Percentiles rank a stretch among this genome's conserved stretches.
Conservation (phyloP, 2,797 vertebrate genomes). For the Lycodopsis pacificus region DNA sequence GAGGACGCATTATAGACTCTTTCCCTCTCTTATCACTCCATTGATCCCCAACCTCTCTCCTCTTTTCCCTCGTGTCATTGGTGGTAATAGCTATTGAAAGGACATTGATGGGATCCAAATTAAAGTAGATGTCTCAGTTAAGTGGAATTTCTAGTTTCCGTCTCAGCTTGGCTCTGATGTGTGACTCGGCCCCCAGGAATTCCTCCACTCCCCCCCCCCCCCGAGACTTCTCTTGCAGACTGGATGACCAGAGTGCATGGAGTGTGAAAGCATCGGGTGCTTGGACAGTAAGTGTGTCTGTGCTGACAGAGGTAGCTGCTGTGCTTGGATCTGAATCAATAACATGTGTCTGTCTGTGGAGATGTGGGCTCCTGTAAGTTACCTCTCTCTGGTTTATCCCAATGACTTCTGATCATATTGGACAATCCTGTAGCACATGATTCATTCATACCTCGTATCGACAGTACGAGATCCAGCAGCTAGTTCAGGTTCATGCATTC, state of each 20-base stretch:
- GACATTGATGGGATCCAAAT: slow-evolving; percentile 52
- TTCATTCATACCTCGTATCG: not conserved
- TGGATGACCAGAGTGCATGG: slow-evolving; percentile 15
- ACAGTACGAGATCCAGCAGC: too few relatives aligned
- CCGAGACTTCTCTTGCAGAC: not conserved
- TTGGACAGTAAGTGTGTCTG: not conserved
- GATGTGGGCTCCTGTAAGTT: not conserved
- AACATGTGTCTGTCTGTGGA: not conserved
- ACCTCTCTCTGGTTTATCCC: not conserved
- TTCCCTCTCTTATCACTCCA: slow-evolving; percentile 37
- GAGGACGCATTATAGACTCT: slow-evolving; percentile 3
- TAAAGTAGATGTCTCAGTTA: slow-evolving; percentile 49
- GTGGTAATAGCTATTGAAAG: slow-evolving; percentile 39
- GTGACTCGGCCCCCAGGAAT: slow-evolving; percentile 31
- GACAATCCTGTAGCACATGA: not conserved
- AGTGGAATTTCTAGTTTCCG: slow-evolving; percentile 40
- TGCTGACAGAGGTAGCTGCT: not conserved
- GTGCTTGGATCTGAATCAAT: not conserved
- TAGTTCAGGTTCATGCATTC: too few relatives aligned
- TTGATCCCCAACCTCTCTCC: slow-evolving; percentile 27
- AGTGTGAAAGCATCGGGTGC: slow-evolving; percentile 25
- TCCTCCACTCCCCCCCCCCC: not conserved
- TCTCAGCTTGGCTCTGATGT: not conserved
- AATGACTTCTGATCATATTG: not conserved
- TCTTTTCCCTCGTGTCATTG: not conserved